Percentiles rank a stretch among this genome's conserved stretches.
These are phyloP conservation scores for Lepidotrigona ventralis DNA, from an alignment of 1,140 invertebrate genomes.

Conservation along the genomic window DNA sequence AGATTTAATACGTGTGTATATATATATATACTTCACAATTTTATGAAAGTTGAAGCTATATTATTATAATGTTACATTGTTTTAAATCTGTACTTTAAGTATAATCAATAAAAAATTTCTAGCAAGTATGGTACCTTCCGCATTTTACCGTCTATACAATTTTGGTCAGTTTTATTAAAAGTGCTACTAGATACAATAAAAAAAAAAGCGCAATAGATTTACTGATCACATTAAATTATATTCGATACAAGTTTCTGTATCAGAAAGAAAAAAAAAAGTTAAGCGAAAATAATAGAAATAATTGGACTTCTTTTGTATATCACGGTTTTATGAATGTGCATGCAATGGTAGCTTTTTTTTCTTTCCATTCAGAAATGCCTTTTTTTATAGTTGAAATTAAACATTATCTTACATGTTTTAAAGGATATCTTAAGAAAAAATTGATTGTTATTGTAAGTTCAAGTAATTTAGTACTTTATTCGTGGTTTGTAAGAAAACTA, in stretches of 20 bases:
- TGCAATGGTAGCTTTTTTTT: neutral
- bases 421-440: neutral
- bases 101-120: constrained; percentile 17
- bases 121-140: constrained; percentile 30
- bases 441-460: neutral
- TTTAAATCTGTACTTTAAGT: constrained; percentile 41
- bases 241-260: constrained; percentile 26
- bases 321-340: constrained; percentile 7
- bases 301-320: constrained; percentile 12
- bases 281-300: constrained; percentile 3
- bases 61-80: constrained; percentile 1
- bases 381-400: constrained; percentile 9
- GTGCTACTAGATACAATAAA: neutral
- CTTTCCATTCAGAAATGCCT: neutral
- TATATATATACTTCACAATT: constrained; percentile 4
- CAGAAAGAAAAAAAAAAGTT: constrained; percentile 14
- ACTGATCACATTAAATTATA: constrained; percentile 17
- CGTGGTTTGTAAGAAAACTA: constrained; percentile 26
- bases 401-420: neutral
- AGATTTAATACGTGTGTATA: constrained; percentile 19
- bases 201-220: constrained; percentile 5
- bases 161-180: constrained; percentile 26
- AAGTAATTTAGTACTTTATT: neutral
- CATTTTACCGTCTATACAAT: constrained; percentile 1
- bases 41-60: neutral